Percentiles rank a stretch among this genome's conserved stretches.
phyloP scores from a whole-genome alignment of 2,113 vertebrate genomes.

The Gavia stellata region DNA sequence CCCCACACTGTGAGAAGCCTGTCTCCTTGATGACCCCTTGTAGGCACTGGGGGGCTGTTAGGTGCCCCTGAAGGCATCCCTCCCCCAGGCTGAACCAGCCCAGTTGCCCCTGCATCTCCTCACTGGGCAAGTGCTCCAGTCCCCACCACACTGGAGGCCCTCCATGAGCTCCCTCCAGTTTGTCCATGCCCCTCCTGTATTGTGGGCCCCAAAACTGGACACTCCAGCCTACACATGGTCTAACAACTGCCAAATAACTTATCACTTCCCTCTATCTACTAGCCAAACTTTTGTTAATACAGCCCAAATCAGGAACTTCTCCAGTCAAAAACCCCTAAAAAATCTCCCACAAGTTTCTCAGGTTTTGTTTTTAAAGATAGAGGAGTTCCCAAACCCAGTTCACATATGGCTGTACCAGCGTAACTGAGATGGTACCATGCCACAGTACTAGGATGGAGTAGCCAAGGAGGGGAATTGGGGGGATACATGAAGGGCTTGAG shows the following conservation, averaged over 20 bases:
- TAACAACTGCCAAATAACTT: neutral
- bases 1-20: neutral
- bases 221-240: neutral
- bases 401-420: fast-evolving
- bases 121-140: neutral
- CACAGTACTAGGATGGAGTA: neutral
- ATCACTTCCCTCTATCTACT: neutral
- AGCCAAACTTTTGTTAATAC: neutral
- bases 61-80: neutral
- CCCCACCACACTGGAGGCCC: neutral
- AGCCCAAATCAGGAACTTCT: neutral
- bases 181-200: neutral
- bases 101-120: neutral
- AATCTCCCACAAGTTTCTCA: neutral
- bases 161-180: neutral
- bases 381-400: neutral
- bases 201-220: neutral
- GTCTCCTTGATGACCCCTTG: neutral
- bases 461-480: neutral
- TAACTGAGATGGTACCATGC: neutral
- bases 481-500: neutral
- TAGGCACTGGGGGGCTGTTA: neutral
- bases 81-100: neutral
- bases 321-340: neutral
- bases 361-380: neutral